Conservation (phyloP, 2,113 vertebrate genomes). For the Lepus europaeus region DNA sequence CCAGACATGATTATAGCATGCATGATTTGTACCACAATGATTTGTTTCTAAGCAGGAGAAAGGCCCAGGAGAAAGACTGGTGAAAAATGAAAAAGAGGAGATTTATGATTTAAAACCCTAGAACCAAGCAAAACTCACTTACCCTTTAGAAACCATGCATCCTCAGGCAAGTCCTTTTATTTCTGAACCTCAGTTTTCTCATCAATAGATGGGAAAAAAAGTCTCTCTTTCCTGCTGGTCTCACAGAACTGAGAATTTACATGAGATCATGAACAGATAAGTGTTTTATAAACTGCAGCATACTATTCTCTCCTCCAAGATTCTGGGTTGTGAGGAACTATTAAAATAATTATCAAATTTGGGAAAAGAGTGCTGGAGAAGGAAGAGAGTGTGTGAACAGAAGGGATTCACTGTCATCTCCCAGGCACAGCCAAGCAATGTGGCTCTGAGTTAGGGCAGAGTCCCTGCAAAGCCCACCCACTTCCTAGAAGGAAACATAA, state of each 20-base stretch:
- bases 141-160: not conserved
- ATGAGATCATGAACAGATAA: not conserved
- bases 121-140: not conserved
- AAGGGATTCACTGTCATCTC: not conserved
- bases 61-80: not conserved
- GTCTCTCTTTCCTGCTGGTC: not conserved
- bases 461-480: not conserved
- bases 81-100: not conserved
- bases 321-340: conserved; percentile 1
- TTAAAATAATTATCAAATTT: not conserved
- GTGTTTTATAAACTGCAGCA: not conserved
- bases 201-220: not conserved
- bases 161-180: not conserved
- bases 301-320: not conserved
- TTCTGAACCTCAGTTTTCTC: not conserved
- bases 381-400: not conserved
- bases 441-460: not conserved
- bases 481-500: not conserved
- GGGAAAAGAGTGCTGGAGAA: not conserved
- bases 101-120: not conserved
- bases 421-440: not conserved
- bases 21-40: not conserved
- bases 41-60: not conserved
- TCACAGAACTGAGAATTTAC: not conserved
- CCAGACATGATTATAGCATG: not conserved